Conservation (phyloP, 2,797 vertebrate genomes). For the Furcifer pardalis region DNA sequence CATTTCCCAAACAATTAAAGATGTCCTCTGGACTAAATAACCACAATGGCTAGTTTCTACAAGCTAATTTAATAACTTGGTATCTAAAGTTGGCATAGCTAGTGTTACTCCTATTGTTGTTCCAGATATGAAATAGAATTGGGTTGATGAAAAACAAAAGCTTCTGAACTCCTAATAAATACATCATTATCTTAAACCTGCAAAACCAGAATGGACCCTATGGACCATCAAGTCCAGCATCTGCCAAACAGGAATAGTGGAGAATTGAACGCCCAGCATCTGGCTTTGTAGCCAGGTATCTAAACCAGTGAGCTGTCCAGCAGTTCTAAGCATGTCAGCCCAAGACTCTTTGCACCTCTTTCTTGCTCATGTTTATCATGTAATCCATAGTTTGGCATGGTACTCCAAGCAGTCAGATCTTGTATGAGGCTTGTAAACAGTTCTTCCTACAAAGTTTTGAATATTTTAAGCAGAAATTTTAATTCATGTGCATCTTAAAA, state of each 20-base stretch:
- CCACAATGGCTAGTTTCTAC: background rate
- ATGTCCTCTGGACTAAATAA: background rate
- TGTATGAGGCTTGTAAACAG: background rate
- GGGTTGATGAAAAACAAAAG: background rate
- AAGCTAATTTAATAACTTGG: background rate
- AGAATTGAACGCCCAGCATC: no score
- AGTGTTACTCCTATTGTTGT: background rate
- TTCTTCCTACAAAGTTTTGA: background rate
- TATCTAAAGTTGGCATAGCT: background rate
- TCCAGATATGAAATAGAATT: background rate
- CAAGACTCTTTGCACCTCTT: background rate
- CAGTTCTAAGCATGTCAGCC: background rate
- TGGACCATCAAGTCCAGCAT: no score
- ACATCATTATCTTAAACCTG: no score
- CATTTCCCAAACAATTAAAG: no score
- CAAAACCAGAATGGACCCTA: no score
- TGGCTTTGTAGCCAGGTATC: no score
- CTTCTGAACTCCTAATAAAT: background rate
- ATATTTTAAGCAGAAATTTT: background rate
- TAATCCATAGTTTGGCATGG: background rate
- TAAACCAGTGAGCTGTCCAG: no score
- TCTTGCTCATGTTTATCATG: background rate
- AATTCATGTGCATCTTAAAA: background rate
- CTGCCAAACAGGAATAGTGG: no score
- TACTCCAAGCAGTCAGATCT: background rate